These are phyloP conservation scores for Heterochromis multidens DNA, from an alignment of 2,113 vertebrate genomes.

Conservation along the genomic window DNA sequence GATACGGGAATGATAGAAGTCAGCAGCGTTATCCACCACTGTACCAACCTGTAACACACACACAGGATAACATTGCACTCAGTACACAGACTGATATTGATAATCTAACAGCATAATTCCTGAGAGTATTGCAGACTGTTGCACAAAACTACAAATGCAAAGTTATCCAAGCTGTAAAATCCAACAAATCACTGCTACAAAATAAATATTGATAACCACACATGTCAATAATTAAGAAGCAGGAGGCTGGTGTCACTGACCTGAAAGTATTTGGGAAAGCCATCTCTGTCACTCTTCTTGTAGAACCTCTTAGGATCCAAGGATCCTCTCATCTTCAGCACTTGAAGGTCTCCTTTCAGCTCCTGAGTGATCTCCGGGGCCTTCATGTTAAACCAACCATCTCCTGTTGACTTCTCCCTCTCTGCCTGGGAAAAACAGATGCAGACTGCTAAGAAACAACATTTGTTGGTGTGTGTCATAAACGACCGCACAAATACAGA, in stretches of 20 bases:
- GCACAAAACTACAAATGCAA: not conserved
- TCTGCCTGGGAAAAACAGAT: constrained; percentile 75
- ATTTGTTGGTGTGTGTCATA: not conserved
- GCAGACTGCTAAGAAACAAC: not conserved
- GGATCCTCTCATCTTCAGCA: constrained; percentile 89
- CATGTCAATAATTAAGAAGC: not conserved
- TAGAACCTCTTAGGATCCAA: constrained; percentile 95
- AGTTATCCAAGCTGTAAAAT: not conserved
- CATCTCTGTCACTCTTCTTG: constrained; percentile 96
- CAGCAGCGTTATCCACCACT: constrained; percentile 87
- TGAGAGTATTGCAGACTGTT: not conserved
- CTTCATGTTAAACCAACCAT: constrained; percentile 95
- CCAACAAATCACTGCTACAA: not conserved
- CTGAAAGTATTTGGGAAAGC: constrained; percentile 95
- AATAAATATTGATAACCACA: not conserved
- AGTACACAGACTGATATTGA: not conserved
- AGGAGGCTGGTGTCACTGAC: constrained; percentile 55
- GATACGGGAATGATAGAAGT: constrained; percentile 93
- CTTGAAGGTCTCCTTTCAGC: constrained; percentile 87
- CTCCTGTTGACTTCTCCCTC: constrained; percentile 85
- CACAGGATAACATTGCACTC: not conserved
- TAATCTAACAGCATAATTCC: not conserved
- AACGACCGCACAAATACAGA: not conserved
- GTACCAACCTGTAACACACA: constrained; percentile 81
- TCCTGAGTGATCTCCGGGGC: constrained; percentile 90